Conservation (phyloP, 2,888 invertebrate genomes). For the Sepioteuthis lessoniana region DNA sequence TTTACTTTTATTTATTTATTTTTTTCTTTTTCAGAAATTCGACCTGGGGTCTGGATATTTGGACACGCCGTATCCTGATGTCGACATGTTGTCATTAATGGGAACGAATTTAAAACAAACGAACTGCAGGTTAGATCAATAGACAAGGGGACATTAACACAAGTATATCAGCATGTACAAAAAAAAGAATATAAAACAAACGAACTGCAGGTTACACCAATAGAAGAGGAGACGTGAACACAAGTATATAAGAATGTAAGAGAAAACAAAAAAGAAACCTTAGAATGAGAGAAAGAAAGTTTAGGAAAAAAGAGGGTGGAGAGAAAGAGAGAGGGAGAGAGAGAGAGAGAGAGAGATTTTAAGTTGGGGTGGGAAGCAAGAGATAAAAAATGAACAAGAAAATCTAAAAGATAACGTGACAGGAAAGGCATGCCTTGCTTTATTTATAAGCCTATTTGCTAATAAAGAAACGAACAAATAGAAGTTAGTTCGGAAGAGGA, state of each 20-base stretch:
- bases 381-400: background rate
- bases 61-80: background rate
- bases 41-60: background rate
- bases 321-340: background rate
- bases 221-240: too few relatives aligned
- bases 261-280: background rate
- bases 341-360: background rate
- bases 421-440: background rate
- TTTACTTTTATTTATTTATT: too few relatives aligned
- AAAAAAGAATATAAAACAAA: too few relatives aligned
- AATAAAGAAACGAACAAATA: background rate
- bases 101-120: background rate
- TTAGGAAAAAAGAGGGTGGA: background rate
- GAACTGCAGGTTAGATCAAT: background rate
- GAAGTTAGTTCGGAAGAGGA: background rate
- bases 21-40: background rate
- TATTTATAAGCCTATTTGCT: background rate
- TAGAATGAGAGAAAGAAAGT: too few relatives aligned
- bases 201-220: too few relatives aligned
- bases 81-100: background rate
- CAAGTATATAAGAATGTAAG: background rate
- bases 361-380: background rate
- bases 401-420: background rate
- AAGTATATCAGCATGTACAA: background rate
- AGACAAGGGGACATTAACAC: background rate